These are phyloP conservation scores for Thereva unica DNA, from an alignment of 2,888 invertebrate species.

Conservation along the genomic window DNA sequence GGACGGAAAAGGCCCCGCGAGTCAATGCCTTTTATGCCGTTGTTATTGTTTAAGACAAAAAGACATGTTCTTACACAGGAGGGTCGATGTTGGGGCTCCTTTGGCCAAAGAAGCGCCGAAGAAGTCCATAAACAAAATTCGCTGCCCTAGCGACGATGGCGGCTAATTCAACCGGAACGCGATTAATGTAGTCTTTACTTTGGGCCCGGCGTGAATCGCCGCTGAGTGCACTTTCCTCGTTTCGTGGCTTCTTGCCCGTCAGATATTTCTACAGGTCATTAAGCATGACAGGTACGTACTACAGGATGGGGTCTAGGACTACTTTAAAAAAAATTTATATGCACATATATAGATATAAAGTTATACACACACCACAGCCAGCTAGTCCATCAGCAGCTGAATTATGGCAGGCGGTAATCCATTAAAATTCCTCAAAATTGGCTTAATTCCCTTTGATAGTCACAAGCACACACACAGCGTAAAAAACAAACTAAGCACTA, in stretches of 20 bases:
- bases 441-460: not conserved
- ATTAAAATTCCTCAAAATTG: slow-evolving; percentile 21
- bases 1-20: too few species aligned
- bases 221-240: not conserved
- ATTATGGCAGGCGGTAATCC: not conserved
- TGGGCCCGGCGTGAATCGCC: not conserved
- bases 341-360: not conserved
- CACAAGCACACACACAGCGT: not conserved
- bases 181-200: slow-evolving; percentile 11
- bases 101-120: not conserved
- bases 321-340: not conserved
- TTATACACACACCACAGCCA: not conserved
- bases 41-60: too few species aligned
- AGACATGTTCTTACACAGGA: not conserved
- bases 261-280: slow-evolving; percentile 12
- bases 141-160: slow-evolving; percentile 7
- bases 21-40: too few species aligned
- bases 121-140: slow-evolving; percentile 17
- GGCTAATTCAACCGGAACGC: slow-evolving; percentile 21
- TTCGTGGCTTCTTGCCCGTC: slow-evolving; percentile 1
- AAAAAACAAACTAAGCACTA: not conserved
- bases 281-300: slow-evolving; percentile 6
- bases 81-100: not conserved
- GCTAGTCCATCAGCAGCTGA: not conserved
- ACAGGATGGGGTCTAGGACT: slow-evolving; percentile 3